Base-by-base conservation (phyloP, 1,140 invertebrate species). In the Galleria mellonella region DNA sequence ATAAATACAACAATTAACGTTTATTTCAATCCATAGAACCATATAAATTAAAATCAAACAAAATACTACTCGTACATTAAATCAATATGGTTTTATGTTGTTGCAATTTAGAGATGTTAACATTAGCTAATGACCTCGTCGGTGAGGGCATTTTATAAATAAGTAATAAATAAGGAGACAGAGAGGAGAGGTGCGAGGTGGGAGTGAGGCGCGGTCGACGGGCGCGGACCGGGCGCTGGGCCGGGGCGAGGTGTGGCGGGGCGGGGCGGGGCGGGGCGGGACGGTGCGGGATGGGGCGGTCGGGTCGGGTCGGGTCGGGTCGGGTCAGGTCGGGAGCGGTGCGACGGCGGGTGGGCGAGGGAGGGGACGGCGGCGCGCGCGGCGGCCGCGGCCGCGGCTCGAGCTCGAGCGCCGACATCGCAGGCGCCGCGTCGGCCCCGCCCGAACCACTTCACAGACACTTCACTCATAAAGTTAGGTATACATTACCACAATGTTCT, bases 11-110 rank as follows among this genome's bases (percentile, higher is more conserved):
- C 76, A 83, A 74, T 72, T 72, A 83, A 79, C 75, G 64, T 83
- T 83, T 83, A 82, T 81, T 83, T 83, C 68, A 82, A 77, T 83
- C 73, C 79, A 78, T 77, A 73, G 77, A 79, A 81, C 75, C 79
- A 79, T 76, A 74, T 77, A 83, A 79, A 71, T 83, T 71, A 78
- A 71, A 67, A 55, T 70, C 65, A 72, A 78, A 74, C 62, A 64
- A 79, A 77, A 77, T 70, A 71, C 73, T 76, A 83, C 65, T 76
- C 58, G 57, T 79, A 81, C 64, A 76, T 57, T 62, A 65, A 69
- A 70, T 72, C 58, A 72, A 70, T 72, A 76, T 79, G 72, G 69
- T 78, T 77, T 69, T 71, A 75, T 65, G 69, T 72, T 71, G 77
- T 76, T 69, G 72, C 72, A 65, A 65, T 61, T 48, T 43, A 52